Percentiles rank a stretch among this genome's conserved stretches.
Evolutionary conservation across 2,113 vertebrate species (phyloP).

Genomic region (Girardinichthys multiradiatus): DNA sequence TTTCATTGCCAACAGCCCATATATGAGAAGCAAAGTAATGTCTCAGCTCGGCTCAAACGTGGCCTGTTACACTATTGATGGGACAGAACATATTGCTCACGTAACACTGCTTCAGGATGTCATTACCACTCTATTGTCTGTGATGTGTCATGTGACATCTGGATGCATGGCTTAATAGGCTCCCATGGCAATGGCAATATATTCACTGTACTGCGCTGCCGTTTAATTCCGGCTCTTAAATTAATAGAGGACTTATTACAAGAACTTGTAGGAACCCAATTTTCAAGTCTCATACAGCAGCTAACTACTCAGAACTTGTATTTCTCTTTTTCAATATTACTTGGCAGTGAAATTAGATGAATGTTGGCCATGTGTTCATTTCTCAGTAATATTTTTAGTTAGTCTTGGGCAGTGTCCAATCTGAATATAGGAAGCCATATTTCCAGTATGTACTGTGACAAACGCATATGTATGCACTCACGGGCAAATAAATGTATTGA

Average conservation of each 20-base stretch:
- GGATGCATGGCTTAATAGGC: constrained; percentile 36
- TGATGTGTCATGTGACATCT: constrained; percentile 31
- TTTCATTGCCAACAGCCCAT: constrained; percentile 64
- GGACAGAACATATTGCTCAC: constrained; percentile 51
- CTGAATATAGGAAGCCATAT: constrained; percentile 2
- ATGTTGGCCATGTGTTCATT: constrained; percentile 31
- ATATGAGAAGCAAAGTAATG: constrained; percentile 67
- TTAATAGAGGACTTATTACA: constrained; percentile 52
- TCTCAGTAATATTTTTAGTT: constrained; percentile 24
- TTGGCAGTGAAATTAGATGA: constrained; percentile 30
- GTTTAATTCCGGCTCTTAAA: constrained; percentile 47
- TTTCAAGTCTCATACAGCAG: constrained; percentile 43
- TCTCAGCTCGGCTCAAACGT: constrained; percentile 68
- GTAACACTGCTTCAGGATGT: constrained; percentile 43
- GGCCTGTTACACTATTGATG: constrained; percentile 52
- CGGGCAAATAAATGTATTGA: neutral
- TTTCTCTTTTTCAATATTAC: constrained; percentile 17
- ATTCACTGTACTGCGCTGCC: constrained; percentile 36
- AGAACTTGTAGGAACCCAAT: constrained; percentile 35
- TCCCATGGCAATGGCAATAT: constrained; percentile 36
- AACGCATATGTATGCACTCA: neutral
- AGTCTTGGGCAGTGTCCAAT: constrained; percentile 12
- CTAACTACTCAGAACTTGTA: constrained; percentile 16
- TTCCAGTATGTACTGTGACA: neutral
- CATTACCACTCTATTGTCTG: constrained; percentile 48